A percentile compares a stretch with the other conserved stretches of the same genome.
Evolutionary conservation across 2,797 vertebrate species (phyloP).

Genomic region (Platalea minor): DNA sequence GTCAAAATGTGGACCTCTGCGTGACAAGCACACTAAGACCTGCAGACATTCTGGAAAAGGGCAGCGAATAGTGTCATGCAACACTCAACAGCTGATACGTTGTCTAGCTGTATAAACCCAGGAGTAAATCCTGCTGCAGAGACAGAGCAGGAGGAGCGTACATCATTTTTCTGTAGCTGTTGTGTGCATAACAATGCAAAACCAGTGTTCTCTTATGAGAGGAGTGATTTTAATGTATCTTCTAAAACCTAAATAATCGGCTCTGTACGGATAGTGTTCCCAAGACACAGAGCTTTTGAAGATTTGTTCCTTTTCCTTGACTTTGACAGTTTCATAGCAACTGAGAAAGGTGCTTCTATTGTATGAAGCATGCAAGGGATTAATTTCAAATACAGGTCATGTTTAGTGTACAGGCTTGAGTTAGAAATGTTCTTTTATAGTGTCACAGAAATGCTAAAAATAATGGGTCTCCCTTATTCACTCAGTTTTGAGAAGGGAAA

Average conservation of each 20-base stretch:
- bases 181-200: neutral
- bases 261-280: neutral
- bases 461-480: neutral
- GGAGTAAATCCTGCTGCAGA: neutral
- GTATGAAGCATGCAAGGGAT: constrained; percentile 35
- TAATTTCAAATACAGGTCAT: constrained; percentile 51
- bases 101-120: neutral
- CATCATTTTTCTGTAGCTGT: neutral
- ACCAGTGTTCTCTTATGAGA: neutral
- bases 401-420: neutral
- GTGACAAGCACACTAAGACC: neutral
- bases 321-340: constrained; percentile 14
- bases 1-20: neutral
- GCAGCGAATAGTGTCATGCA: neutral
- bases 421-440: neutral
- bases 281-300: neutral
- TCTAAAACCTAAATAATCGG: constrained; percentile 28
- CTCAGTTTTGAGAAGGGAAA: constrained; percentile 20
- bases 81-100: neutral
- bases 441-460: neutral
- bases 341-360: constrained; percentile 15
- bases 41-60: neutral
- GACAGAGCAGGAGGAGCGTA: neutral
- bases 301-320: neutral
- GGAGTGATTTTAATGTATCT: neutral